A percentile compares a stretch with the other conserved stretches of the same genome.
Conservation (phyloP, 2,113 vertebrate species). For the Alligator sinensis region DNA sequence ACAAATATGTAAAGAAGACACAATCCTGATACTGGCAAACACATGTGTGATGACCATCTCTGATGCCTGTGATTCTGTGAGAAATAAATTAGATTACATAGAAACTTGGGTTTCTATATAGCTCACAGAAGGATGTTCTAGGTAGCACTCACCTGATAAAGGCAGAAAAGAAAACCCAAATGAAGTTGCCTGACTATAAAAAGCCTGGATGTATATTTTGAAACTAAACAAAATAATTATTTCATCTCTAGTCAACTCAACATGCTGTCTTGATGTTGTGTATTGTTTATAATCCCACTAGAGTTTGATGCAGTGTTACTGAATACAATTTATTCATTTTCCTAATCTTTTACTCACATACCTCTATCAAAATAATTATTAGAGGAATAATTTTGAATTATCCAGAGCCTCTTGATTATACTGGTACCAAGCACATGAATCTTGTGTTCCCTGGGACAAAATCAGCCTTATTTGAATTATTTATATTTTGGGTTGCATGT, state of each 20-base stretch:
- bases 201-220: not conserved
- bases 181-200: slow-evolving; percentile 1
- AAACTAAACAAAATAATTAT: slow-evolving; percentile 22
- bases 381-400: slow-evolving; percentile 51
- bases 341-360: not conserved
- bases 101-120: not conserved
- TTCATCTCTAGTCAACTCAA: slow-evolving; percentile 40
- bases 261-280: slow-evolving; percentile 31
- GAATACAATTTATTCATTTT: slow-evolving; percentile 49
- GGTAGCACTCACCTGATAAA: not conserved
- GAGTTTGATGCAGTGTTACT: slow-evolving; percentile 9
- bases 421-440: slow-evolving; percentile 8
- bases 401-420: slow-evolving; percentile 44
- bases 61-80: slow-evolving; percentile 36
- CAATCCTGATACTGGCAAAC: slow-evolving; percentile 58
- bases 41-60: slow-evolving; percentile 62
- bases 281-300: slow-evolving; percentile 34
- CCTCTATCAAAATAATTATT: slow-evolving; percentile 29
- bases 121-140: not conserved
- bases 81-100: slow-evolving; percentile 8
- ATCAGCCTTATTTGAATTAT: not conserved
- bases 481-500: not conserved
- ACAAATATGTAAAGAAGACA: slow-evolving; percentile 66
- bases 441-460: slow-evolving; percentile 25
- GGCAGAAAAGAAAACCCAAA: slow-evolving; percentile 22